phyloP scores from a whole-genome alignment of 2,113 vertebrate species.

The Caracal caracal region DNA sequence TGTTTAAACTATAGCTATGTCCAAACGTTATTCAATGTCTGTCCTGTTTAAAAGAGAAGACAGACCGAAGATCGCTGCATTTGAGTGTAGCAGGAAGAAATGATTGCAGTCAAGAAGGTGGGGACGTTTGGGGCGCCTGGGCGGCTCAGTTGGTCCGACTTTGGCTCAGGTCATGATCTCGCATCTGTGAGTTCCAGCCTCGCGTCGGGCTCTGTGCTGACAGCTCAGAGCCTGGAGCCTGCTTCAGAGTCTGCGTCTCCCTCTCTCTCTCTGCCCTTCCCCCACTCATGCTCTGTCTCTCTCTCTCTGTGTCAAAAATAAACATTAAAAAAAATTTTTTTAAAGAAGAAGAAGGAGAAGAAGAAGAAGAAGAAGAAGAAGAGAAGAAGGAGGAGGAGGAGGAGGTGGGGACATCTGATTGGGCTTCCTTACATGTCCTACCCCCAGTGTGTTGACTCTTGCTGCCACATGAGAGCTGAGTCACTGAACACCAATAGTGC shows the following conservation, averaged over 20 bases:
- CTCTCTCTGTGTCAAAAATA: too few relatives aligned
- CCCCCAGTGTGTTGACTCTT: neutral
- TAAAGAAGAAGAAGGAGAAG: too few relatives aligned
- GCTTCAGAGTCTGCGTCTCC: too few relatives aligned
- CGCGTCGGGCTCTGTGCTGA: too few relatives aligned
- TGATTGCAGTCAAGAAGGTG: neutral
- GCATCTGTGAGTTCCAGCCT: too few relatives aligned
- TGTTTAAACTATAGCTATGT: neutral
- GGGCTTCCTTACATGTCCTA: neutral
- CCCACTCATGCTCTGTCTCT: too few relatives aligned
- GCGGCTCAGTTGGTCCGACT: too few relatives aligned
- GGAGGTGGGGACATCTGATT: neutral
- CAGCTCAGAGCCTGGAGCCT: too few relatives aligned
- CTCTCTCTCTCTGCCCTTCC: too few relatives aligned
- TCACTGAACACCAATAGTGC: neutral
- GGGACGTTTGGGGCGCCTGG: neutral
- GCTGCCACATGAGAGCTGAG: neutral
- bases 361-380: accelerated
- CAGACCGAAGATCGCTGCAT: neutral
- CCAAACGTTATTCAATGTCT: neutral
- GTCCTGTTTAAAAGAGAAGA: neutral
- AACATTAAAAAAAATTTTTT: too few relatives aligned
- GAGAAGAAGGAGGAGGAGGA: too few relatives aligned
- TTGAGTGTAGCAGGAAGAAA: neutral
- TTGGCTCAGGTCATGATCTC: too few relatives aligned